A percentile compares a stretch with the other conserved stretches of the same genome.
Conservation (phyloP, 2,113 vertebrate species). For the Actinemys pallida region DNA sequence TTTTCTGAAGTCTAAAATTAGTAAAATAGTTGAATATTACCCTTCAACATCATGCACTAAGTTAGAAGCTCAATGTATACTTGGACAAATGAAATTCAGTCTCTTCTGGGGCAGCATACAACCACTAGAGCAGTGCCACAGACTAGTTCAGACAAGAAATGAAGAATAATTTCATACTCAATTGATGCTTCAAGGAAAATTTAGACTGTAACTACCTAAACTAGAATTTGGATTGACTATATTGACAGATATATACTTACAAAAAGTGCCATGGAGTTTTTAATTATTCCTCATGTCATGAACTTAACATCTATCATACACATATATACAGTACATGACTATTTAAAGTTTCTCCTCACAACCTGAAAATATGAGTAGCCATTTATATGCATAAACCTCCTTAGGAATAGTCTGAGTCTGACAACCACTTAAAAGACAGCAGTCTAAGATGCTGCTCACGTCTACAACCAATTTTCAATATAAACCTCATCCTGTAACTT, state of each 20-base stretch:
- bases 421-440: background rate
- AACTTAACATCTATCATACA: background rate
- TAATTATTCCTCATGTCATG: background rate
- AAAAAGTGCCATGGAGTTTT: background rate
- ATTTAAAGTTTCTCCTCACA: background rate
- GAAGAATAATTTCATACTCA: background rate
- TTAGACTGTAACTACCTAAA: background rate
- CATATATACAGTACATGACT: background rate
- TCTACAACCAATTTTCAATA: background rate
- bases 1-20: background rate
- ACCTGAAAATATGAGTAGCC: background rate
- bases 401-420: fast-evolving
- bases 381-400: background rate
- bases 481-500: background rate
- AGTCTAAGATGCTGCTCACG: background rate
- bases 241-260: background rate
- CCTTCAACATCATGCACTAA: background rate
- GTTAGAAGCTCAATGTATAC: background rate
- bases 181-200: background rate
- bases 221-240: background rate
- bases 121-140: background rate
- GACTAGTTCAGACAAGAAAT: background rate
- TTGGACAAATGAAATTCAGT: background rate
- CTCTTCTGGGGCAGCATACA: background rate
- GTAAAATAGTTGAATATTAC: background rate